Base-by-base conservation (phyloP, 2,113 vertebrate genomes). In the Oncorhynchus tshawytscha region DNA sequence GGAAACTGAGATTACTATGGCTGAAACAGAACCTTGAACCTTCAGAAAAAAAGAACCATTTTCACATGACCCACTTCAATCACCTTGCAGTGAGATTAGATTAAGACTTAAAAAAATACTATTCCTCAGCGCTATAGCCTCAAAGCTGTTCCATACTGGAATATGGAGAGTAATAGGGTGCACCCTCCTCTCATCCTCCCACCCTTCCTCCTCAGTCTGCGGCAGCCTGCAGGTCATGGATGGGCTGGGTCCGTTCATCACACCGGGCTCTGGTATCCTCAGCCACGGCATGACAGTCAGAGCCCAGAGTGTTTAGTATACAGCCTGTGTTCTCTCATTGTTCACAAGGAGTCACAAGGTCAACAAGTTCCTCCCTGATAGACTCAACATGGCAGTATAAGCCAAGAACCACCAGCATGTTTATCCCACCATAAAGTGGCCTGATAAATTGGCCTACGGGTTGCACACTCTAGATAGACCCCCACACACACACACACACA, bases 281-380 rank as follows among this genome's bases (percentile, higher is more conserved):
- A 64, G 3, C 20, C 18, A 24, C 22, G 24, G 20, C 20, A 3
- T 16, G 0, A n/a, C 60, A 64, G 20, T 9, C 22, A n/a, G n/a
- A 64, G n/a, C 60, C 60, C 51, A 54, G 13, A 54, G 51, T 54
- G 51, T 54, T 54, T 54, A 54, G 51, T 54, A 54, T 18, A 54
- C 51, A 18, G 51, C 51, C 15, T 18, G 51, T 18, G 51, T 54
- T 15, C 51, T 54, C 51, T 5, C 51, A 16, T 54, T 54, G 16
- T 54, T 54, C 51, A 54, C 9, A 0, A 9, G 70, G 80, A 87
- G 81, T 83, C 72, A 68, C 78, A 88, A 89, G 90, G 89, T 90
- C 87, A 88, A 87, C 80, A 77, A 86, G 84, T 87, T 82, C 76
- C 73, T 82, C 62, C 81, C 75, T 81, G 79, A 87, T 83, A 82